Evolutionary conservation across 1,140 invertebrate genomes (phyloP).

Genomic region (Hyposmocoma kahamanoa): DNA sequence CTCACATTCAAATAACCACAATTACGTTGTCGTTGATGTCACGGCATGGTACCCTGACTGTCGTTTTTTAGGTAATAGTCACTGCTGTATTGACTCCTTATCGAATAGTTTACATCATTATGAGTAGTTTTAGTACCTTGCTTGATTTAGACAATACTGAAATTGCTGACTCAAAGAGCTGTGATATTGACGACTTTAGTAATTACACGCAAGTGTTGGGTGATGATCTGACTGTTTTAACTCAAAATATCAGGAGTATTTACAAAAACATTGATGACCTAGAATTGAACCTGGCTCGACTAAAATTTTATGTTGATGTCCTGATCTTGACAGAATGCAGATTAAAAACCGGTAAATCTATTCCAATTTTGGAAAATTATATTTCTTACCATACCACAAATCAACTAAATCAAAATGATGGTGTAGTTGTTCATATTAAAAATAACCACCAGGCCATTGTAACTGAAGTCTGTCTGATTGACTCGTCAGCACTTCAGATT

Average conservation of each 20-base stretch:
- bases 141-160: not conserved
- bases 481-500: constrained; percentile 3
- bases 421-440: not conserved
- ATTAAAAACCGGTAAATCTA: not conserved
- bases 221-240: not conserved
- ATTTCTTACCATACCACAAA: not conserved
- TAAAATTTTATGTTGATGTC: not conserved
- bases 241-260: not conserved
- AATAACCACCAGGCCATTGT: not conserved
- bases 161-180: not conserved
- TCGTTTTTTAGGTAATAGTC: not conserved
- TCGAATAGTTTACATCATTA: too few relatives aligned
- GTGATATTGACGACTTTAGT: not conserved
- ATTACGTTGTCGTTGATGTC: too few relatives aligned
- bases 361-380: not conserved
- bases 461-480: not conserved
- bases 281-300: not conserved
- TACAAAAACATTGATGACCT: not conserved
- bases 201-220: not conserved
- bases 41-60: not conserved
- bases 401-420: not conserved
- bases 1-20: too few relatives aligned
- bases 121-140: not conserved
- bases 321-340: not conserved
- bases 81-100: too few relatives aligned